These are phyloP conservation scores for Diachasmimorpha longicaudata DNA, from an alignment of 1,140 invertebrate species.

Conservation along the genomic window DNA sequence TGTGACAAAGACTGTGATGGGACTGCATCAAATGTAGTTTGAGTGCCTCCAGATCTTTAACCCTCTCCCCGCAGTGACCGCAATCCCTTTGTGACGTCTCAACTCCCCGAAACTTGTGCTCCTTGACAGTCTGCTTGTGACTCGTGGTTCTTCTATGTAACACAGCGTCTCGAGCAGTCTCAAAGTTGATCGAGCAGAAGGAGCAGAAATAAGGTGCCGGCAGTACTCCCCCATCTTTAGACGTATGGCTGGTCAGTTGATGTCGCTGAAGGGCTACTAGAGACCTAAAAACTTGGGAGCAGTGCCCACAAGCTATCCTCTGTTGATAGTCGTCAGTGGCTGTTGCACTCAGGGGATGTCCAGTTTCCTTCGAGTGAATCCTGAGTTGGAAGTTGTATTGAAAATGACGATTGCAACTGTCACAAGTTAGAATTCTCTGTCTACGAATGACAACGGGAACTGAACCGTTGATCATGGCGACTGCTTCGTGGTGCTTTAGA, in stretches of 20 bases:
- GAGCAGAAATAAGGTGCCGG: constrained; percentile 68
- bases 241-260: constrained; percentile 54
- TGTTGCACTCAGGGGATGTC: constrained; percentile 60
- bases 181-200: constrained; percentile 70
- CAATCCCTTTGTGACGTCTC: constrained; percentile 59
- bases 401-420: constrained; percentile 69
- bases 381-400: constrained; percentile 75
- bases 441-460: constrained; percentile 81
- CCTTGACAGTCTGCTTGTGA: constrained; percentile 65
- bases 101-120: constrained; percentile 51
- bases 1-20: constrained; percentile 68
- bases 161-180: constrained; percentile 67
- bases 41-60: constrained; percentile 65
- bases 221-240: constrained; percentile 51
- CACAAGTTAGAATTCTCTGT: constrained; percentile 68
- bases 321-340: constrained; percentile 72
- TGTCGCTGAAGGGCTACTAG: constrained; percentile 72
- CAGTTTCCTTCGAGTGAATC: constrained; percentile 65
- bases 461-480: constrained; percentile 76
- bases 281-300: constrained; percentile 66
- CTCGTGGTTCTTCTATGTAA: constrained; percentile 70
- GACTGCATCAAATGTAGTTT: constrained; percentile 71
- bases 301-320: constrained; percentile 66
- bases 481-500: constrained; percentile 72
- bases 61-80: constrained; percentile 65